Evolutionary conservation across 1,140 invertebrate genomes (phyloP).

Genomic region (Dryas iulia): DNA sequence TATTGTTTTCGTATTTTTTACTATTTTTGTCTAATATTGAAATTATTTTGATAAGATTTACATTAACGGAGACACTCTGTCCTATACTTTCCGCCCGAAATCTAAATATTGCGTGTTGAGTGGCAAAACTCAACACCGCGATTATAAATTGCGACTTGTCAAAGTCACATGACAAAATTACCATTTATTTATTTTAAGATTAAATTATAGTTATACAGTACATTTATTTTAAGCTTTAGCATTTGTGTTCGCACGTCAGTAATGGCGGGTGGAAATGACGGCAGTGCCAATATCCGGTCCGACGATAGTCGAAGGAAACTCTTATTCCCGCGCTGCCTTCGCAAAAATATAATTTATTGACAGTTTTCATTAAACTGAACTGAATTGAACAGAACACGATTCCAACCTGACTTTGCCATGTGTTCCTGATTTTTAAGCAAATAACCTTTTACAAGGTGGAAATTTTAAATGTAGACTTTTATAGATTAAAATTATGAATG

Average conservation of each 20-base stretch:
- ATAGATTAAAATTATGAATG: neutral
- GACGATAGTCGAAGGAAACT: slow-evolving; percentile 36
- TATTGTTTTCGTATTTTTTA: too few species aligned
- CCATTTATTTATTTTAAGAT: too few species aligned
- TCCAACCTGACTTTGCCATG: slow-evolving; percentile 11
- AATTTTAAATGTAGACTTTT: neutral
- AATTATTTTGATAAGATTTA: too few species aligned
- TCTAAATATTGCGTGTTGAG: too few species aligned
- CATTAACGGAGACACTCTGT: too few species aligned
- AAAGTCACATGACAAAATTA: too few species aligned
- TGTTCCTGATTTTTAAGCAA: slow-evolving; percentile 15
- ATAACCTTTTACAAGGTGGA: neutral
- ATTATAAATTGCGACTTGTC: too few species aligned
- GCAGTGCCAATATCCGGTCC: slow-evolving; percentile 40
- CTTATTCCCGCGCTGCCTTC: slow-evolving; percentile 27
- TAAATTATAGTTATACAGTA: too few species aligned
- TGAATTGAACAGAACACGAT: slow-evolving; percentile 13
- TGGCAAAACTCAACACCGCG: too few species aligned
- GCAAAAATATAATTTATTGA: slow-evolving; percentile 38
- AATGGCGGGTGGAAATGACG: slow-evolving; percentile 36
- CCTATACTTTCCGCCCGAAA: too few species aligned
- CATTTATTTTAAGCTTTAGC: slow-evolving; percentile 3
- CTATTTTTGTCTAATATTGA: too few species aligned
- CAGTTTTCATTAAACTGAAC: slow-evolving; percentile 35
- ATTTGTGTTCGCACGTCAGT: slow-evolving; percentile 36